Evolutionary conservation across 2,888 invertebrate species (phyloP), one percentile per base, ranked within the genome.

Genomic region (Pheosia tremula): DNA sequence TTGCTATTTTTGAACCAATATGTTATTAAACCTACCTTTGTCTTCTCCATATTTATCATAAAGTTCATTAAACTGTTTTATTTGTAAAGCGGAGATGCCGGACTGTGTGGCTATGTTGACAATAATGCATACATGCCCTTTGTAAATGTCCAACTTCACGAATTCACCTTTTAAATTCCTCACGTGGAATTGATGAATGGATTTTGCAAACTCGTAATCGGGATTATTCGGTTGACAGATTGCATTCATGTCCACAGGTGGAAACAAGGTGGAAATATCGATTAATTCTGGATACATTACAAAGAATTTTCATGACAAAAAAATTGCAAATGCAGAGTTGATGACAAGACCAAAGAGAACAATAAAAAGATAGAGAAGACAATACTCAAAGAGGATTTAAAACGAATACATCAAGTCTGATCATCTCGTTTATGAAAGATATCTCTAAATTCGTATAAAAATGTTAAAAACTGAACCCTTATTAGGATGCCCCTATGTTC

Each of bases 121-220:
- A 45, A 71, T 2, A 49, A 71, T 45, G 54, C 71, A 68, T 0
- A 66, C 38, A 56, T 58, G 54, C 10, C 59, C 71, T 53, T 66
- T 62, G 24, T 63, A 71, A 1, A n/a, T 49, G 7, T 68, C 66
- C 57, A 71, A 39, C 54, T 63, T 64, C 11, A 63, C 43, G 50
- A 8, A 45, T 47, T 71, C 59, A 37, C 62, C 61, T 11, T 58
- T 55, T 58, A 71, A n/a, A 13, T 61, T 60, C 3, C 4, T 8
- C 24, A 68, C 71, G 9, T 60, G 59, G 11, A 71, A 71, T 45
- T 71, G 64, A 52, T 68, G 24, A 10, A 71, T 41, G 3, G 10
- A 61, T 3, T 60, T 52, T 6, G 66, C 71, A 13, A 11, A 10
- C 6, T 0, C 50, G 39, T 53, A 64, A 43, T 66, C 54, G 8